These are phyloP conservation scores for Andinoacara biseriatus DNA, from an alignment of 2,113 vertebrate genomes.

Conservation along the genomic window DNA sequence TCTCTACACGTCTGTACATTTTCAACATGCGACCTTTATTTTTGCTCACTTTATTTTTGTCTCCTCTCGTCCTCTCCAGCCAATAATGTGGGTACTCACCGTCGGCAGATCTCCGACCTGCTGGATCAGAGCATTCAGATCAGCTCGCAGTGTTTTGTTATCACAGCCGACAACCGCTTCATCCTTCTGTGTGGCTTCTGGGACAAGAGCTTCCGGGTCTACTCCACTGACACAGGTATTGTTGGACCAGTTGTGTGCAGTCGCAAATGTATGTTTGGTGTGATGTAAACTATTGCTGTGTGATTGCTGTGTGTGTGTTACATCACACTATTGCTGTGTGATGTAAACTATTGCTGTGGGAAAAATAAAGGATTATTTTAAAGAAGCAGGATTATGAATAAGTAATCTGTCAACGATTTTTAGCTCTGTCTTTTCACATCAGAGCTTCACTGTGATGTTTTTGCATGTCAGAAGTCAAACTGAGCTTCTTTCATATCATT, in stretches of 20 bases:
- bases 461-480: background rate
- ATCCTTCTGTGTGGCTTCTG: conserved; percentile 97
- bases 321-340: too few species aligned
- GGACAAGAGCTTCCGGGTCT: conserved; percentile 98
- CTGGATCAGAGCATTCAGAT: conserved; percentile 98
- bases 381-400: background rate
- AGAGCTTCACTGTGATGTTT: background rate
- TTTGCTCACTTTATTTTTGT: background rate
- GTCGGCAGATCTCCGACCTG: conserved; percentile 95
- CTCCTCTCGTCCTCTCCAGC: conserved; percentile 74
- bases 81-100: conserved; percentile 88
- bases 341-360: background rate
- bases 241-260: background rate
- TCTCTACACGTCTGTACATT: conserved; percentile 12
- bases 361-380: too few species aligned
- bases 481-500: background rate
- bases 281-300: background rate
- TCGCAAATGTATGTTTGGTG: background rate
- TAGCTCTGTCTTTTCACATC: background rate
- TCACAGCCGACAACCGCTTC: conserved; percentile 95
- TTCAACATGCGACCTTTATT: background rate
- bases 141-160: conserved; percentile 93
- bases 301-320: too few species aligned
- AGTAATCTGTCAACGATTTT: background rate
- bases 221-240: conserved; percentile 95